Base-by-base conservation (phyloP, 2,113 vertebrate species). In the Phaetusa simplex region DNA sequence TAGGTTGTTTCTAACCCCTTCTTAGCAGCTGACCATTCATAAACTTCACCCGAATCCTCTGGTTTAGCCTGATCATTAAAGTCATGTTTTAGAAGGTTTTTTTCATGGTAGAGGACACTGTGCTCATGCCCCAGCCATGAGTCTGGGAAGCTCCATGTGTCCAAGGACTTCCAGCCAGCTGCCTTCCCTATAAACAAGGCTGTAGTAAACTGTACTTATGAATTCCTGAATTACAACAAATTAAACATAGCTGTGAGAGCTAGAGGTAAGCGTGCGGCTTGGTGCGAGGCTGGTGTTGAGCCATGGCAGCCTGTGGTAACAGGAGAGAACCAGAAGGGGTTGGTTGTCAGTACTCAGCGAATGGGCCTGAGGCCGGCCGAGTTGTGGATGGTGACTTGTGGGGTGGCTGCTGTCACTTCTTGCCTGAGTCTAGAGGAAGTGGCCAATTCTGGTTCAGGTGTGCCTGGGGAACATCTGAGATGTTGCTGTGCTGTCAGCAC, bases 121-220 rank as follows among this genome's bases (percentile, higher is more conserved):
- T 45, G 26, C 34, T 64, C 2, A 2, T 74, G 45, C 16, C 73
- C 13, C 67, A 78, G 1, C 32, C 1, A 0, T 8, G 53, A 17
- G 7, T 7, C 12, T 84, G 69, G 65, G 59, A 84, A 94, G 59
- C 29, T 92, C 32, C 22, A 3, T 3, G 1, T 23, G 43, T 62
- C 59, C 50, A 62, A 70, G 36, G 45, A 5, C 43, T 82, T 87
- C 13, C 17, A 61, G 43, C 18, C 27, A 77, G 66, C 30, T 27
- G 49, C 4, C 3, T 30, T 55, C 14, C 40, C 34, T 32, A 3
- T 45, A 55, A 62, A 26, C 9, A 61, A 49, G 24, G 30, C 50
- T 66, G 26, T 22, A 71, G n/a, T 50, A 6, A 45, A 38, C 52
- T 61, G 8, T 20, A 7, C 36, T 42, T 66, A 40, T 32, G 45